Percentiles rank a stretch among this genome's conserved stretches.
Evolutionary conservation across 2,113 vertebrate species (phyloP).

Genomic region (Platycercus adscitus): DNA sequence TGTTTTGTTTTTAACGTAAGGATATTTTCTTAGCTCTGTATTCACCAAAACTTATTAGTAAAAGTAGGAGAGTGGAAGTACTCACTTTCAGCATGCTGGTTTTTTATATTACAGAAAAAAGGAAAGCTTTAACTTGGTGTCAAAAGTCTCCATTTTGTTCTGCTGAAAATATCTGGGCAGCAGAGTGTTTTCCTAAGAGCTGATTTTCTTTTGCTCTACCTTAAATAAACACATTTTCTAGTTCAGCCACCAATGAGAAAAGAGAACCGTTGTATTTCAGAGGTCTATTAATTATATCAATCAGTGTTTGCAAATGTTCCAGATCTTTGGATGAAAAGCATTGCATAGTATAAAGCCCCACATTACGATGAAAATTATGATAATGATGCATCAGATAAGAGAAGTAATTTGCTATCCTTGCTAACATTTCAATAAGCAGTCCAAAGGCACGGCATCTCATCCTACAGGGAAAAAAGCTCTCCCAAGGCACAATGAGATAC

Average conservation of each 20-base stretch:
- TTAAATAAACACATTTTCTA: not conserved
- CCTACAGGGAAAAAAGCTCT: not conserved
- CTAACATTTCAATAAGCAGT: not conserved
- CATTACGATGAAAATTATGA: not conserved
- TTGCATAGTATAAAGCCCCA: not conserved
- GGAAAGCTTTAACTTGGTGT: not conserved
- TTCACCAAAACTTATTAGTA: not conserved
- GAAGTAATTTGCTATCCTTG: not conserved
- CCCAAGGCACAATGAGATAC: not conserved
- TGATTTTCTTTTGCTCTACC: not conserved
- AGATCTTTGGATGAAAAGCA: not conserved
- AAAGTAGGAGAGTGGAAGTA: not conserved
- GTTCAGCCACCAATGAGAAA: not conserved
- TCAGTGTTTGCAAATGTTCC: not conserved
- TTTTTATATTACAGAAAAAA: not conserved
- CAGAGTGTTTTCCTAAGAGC: not conserved
- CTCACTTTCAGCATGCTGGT: not conserved
- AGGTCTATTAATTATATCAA: not conserved
- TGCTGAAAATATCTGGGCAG: not conserved
- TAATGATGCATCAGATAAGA: not conserved
- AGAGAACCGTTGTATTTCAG: not conserved
- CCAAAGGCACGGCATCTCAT: not conserved
- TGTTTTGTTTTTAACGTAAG: not conserved
- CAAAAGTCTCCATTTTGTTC: accelerated
- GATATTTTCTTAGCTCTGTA: not conserved